These are phyloP conservation scores for Sminthurides aquaticus DNA, from an alignment of 2,888 invertebrate genomes.

Conservation along the genomic window DNA sequence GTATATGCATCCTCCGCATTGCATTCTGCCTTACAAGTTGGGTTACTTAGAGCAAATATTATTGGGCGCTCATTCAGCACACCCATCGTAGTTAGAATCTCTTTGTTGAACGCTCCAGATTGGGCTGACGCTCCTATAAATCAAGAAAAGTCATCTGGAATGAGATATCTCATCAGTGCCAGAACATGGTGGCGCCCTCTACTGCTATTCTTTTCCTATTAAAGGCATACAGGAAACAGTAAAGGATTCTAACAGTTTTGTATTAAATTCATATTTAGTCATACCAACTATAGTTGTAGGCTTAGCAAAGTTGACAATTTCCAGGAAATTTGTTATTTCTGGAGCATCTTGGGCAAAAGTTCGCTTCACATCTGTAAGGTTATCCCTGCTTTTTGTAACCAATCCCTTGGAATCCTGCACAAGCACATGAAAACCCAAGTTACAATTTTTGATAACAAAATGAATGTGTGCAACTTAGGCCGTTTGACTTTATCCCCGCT, in stretches of 20 bases:
- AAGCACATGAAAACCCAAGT: conserved; percentile 70
- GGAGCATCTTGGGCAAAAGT: conserved; percentile 70
- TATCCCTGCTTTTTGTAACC: conserved; percentile 77
- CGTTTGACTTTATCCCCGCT: too few species aligned
- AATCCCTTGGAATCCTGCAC: conserved; percentile 77
- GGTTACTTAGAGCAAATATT: conserved; percentile 74
- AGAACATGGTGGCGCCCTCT: neutral
- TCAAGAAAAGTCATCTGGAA: too few species aligned
- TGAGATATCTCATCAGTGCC: neutral
- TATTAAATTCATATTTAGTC: neutral
- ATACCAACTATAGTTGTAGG: conserved; percentile 87
- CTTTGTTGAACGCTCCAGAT: conserved; percentile 84
- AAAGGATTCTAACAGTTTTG: too few species aligned
- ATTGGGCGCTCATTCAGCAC: conserved; percentile 74
- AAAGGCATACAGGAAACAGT: neutral
- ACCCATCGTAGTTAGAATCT: conserved; percentile 80
- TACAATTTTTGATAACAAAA: too few species aligned
- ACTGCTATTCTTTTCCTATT: neutral
- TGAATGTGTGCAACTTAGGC: too few species aligned
- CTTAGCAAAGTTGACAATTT: conserved; percentile 70
- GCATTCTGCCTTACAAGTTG: conserved; percentile 9
- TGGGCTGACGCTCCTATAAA: conserved; percentile 79
- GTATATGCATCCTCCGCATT: conserved; percentile 91
- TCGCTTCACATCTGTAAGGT: conserved; percentile 64
- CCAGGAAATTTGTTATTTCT: conserved; percentile 67